Conservation (phyloP, 2,888 invertebrate genomes). For the Melanophora roralis region DNA sequence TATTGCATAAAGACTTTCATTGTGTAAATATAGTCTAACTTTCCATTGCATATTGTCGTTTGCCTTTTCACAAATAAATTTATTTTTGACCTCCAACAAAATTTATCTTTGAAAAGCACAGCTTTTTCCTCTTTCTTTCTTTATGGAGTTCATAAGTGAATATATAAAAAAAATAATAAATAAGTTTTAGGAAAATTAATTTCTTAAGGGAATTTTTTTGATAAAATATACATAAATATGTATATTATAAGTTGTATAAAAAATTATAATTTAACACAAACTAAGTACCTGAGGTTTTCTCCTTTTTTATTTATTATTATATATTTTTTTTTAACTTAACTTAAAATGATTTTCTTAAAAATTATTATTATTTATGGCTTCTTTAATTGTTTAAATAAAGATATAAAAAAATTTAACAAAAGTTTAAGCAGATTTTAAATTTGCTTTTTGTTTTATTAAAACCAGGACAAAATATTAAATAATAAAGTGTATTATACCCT, state of each 20-base stretch:
- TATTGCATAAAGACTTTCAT: too few species aligned
- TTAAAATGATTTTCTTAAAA: slow-evolving; percentile 37
- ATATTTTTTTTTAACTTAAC: slow-evolving; percentile 30
- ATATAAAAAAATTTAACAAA: slow-evolving; percentile 3
- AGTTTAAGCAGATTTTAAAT: slow-evolving; percentile 52
- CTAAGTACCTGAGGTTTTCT: slow-evolving; percentile 76
- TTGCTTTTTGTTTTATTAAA: too few species aligned
- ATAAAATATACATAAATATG: slow-evolving; percentile 32
- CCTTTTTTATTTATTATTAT: slow-evolving; percentile 37
- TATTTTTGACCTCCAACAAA: too few species aligned
- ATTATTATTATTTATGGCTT: slow-evolving; percentile 58
- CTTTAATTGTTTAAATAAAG: slow-evolving; percentile 58
- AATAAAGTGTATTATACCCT: neutral
- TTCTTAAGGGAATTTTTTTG: slow-evolving; percentile 45
- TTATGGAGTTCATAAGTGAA: slow-evolving; percentile 20
- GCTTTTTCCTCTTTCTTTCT: slow-evolving; percentile 38
- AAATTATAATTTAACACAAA: slow-evolving; percentile 67
- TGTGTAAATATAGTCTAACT: too few species aligned
- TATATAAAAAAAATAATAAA: slow-evolving; percentile 30
- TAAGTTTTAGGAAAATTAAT: slow-evolving; percentile 25
- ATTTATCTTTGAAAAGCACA: slow-evolving; percentile 27
- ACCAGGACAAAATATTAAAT: slow-evolving; percentile 13
- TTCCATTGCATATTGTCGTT: neutral
- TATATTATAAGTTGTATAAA: slow-evolving; percentile 26
- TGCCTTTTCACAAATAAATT: too few species aligned